Conservation (phyloP, 1,140 invertebrate species). For the Drosophila malerkotliana region DNA sequence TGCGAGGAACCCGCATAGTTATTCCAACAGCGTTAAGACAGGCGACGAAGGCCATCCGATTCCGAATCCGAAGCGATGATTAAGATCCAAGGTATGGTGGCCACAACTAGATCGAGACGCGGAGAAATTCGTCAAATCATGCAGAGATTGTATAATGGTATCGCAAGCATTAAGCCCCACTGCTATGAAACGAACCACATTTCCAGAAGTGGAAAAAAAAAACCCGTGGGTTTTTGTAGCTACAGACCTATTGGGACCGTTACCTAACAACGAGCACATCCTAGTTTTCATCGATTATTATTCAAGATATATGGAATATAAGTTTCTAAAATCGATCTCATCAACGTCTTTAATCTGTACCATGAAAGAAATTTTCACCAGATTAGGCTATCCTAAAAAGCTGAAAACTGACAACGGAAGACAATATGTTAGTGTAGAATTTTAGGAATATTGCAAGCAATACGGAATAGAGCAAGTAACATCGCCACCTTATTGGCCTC, state of each 20-base stretch:
- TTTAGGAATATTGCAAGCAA: no score
- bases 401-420: no score
- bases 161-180: constrained; percentile 13
- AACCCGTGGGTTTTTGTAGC: constrained; percentile 28
- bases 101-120: constrained; percentile 84
- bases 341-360: no score
- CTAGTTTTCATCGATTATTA: no score
- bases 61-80: constrained; percentile 85
- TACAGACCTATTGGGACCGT: constrained; percentile 17
- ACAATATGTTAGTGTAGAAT: no score
- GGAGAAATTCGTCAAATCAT: constrained; percentile 83
- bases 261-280: constrained; percentile 29
- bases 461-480: no score
- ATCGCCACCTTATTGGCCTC: no score
- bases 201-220: constrained; percentile 14
- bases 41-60: constrained; percentile 84
- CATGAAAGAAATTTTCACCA: no score
- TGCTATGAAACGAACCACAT: constrained; percentile 20
- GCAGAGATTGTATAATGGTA: constrained; percentile 78
- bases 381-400: no score
- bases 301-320: no score
- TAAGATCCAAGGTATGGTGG: constrained; percentile 86
- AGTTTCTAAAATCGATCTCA: no score
- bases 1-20: constrained; percentile 46
- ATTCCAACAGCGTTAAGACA: constrained; percentile 61